Conservation (phyloP, 1,140 invertebrate species). For the Neodiprion virginianus region DNA sequence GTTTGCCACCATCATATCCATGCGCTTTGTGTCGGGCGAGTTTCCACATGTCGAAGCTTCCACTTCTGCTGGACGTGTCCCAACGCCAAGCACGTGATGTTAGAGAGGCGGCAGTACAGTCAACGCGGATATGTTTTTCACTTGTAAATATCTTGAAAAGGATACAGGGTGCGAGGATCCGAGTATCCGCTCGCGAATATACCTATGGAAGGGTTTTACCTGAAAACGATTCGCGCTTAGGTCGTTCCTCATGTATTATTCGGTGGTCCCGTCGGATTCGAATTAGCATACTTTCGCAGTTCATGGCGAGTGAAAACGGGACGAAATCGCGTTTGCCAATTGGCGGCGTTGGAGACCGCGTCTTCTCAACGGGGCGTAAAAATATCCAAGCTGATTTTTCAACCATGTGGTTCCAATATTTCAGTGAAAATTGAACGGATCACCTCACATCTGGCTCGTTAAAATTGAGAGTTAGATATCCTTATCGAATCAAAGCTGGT, state of each 20-base stretch:
- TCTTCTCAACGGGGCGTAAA: neutral
- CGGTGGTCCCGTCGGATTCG: constrained; percentile 17
- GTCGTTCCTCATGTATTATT: constrained; percentile 33
- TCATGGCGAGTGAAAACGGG: constrained; percentile 31
- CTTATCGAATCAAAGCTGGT: no score
- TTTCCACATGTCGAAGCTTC: no score
- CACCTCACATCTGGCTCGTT: neutral
- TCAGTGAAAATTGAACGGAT: neutral
- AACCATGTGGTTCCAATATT: neutral
- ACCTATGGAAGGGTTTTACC: neutral
- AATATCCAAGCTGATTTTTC: neutral
- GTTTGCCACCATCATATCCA: no score
- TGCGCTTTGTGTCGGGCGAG: no score
- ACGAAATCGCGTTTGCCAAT: constrained; percentile 2
- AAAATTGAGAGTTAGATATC: no score
- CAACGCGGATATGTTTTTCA: no score
- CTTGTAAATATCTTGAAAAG: no score
- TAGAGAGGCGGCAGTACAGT: no score
- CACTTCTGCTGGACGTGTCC: no score
- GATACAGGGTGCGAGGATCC: neutral
- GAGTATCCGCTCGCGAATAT: constrained; percentile 3
- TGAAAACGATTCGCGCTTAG: constrained; percentile 13
- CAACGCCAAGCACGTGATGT: no score
- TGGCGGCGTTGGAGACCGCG: neutral
- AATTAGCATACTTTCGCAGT: constrained; percentile 33